phyloP scores from a whole-genome alignment of 2,797 vertebrate genomes.

The Esox lucius region DNA sequence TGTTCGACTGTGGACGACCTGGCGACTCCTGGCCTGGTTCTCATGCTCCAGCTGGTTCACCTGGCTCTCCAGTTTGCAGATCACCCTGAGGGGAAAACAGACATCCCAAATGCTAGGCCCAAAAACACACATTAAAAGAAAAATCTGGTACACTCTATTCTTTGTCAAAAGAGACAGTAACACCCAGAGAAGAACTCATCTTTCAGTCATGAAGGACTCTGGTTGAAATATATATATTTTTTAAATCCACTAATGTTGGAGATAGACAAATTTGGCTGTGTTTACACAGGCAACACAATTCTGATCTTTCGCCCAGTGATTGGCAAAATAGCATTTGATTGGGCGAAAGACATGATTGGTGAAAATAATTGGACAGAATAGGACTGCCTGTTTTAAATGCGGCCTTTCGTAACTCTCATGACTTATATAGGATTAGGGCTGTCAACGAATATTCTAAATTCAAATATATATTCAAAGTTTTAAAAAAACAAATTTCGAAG shows the following conservation, averaged over 20 bases:
- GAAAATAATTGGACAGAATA: too few relatives aligned
- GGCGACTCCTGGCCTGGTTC: constrained; percentile 77
- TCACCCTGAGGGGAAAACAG: constrained; percentile 67
- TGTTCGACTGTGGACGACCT: constrained; percentile 61
- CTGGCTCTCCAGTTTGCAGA: constrained; percentile 91
- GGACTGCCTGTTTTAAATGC: too few relatives aligned
- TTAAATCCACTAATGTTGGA: not conserved
- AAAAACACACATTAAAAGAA: not conserved
- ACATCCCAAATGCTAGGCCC: not conserved
- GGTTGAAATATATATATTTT: too few relatives aligned
- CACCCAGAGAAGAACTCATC: not conserved
- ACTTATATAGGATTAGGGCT: too few relatives aligned
- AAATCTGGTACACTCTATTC: not conserved
- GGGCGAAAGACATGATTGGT: too few relatives aligned
- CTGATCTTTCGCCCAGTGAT: too few relatives aligned
- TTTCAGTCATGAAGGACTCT: not conserved
- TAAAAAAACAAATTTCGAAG: too few relatives aligned
- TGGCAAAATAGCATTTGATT: too few relatives aligned
- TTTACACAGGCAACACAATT: too few relatives aligned
- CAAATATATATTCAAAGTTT: too few relatives aligned
- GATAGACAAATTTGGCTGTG: not conserved
- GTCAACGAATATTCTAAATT: too few relatives aligned
- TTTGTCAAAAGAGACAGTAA: not conserved
- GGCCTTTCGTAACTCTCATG: not conserved
- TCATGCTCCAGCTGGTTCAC: constrained; percentile 94